Percentiles rank a stretch among this genome's conserved stretches.
Conservation (phyloP, 2,888 invertebrate species). For the Clanis bilineata region DNA sequence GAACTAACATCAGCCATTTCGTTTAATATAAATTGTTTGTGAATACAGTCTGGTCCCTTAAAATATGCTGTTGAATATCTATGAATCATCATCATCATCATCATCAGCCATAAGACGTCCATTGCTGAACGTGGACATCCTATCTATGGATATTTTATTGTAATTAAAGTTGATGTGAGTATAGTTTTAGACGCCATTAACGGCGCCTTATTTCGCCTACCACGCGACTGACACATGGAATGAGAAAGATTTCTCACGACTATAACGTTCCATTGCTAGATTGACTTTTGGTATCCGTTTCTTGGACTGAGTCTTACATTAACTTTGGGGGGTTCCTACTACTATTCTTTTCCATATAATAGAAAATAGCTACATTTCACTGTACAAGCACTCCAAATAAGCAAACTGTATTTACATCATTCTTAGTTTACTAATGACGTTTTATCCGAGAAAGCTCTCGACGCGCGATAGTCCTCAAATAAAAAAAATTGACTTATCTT, state of each 20-base stretch:
- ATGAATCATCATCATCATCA: too few species aligned
- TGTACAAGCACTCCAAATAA: neutral
- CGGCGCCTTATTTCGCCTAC: too few species aligned
- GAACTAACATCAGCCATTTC: neutral
- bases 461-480: neutral
- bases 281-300: neutral
- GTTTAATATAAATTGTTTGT: neutral
- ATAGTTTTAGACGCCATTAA: neutral
- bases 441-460: too few species aligned
- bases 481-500: neutral
- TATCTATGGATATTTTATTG: too few species aligned
- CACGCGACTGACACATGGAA: neutral
- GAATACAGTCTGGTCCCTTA: neutral
- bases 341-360: neutral
- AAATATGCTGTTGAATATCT: neutral
- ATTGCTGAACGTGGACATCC: too few species aligned
- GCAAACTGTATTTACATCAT: neutral
- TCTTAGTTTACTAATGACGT: neutral
- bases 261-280: constrained; percentile 17
- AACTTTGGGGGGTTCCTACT: neutral
- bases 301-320: neutral
- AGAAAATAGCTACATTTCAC: neutral
- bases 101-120: too few species aligned
- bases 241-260: constrained; percentile 5
- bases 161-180: too few species aligned